phyloP scores from a whole-genome alignment of 2,113 vertebrate species.

The Dunckerocampus dactyliophorus region DNA sequence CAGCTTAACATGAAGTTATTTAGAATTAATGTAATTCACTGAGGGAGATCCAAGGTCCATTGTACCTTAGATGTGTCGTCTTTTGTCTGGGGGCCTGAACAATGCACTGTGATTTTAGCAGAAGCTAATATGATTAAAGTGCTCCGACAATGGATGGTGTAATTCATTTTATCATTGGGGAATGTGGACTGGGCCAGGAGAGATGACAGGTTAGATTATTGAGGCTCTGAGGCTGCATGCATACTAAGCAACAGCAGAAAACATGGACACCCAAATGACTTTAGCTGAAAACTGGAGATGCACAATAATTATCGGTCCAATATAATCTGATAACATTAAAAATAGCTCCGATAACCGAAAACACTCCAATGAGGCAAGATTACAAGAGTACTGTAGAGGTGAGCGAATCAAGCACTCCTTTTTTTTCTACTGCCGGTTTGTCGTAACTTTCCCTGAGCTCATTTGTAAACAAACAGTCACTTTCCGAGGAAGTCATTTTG shows the following conservation, averaged over 20 bases:
- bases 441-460: no score
- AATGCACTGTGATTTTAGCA: constrained; percentile 71
- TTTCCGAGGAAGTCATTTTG: no score
- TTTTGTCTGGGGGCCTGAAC: constrained; percentile 72
- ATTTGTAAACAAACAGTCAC: no score
- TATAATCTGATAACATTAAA: background rate
- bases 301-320: background rate
- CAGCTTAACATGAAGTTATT: constrained; percentile 64
- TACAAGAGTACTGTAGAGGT: no score
- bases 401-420: no score
- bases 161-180: constrained; percentile 74
- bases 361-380: constrained; percentile 14
- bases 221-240: constrained; percentile 39
- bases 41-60: constrained; percentile 68
- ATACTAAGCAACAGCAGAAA: constrained; percentile 47
- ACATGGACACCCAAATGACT: constrained; percentile 40
- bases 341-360: no score
- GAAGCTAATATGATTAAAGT: constrained; percentile 76
- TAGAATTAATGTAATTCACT: constrained; percentile 73
- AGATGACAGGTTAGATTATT: constrained; percentile 48
- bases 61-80: constrained; percentile 75
- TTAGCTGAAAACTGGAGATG: constrained; percentile 1
- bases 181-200: constrained; percentile 46
- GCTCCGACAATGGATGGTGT: constrained; percentile 69
- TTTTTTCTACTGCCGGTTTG: no score